Evolutionary conservation across 2,888 invertebrate species (phyloP), one percentile per base, ranked within the genome.

Genomic region (Noctua janthina): DNA sequence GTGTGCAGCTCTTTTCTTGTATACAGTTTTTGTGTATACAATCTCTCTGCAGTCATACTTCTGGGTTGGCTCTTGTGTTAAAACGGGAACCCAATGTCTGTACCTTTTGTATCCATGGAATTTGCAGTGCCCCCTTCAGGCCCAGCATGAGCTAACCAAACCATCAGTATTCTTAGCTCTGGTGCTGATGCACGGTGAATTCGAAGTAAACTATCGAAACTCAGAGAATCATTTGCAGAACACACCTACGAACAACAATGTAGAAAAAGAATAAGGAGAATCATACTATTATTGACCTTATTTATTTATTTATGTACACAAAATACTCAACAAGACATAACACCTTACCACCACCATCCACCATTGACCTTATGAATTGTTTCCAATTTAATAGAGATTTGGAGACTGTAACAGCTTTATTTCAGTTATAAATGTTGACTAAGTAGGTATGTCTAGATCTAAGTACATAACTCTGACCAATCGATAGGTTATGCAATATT

Each of bases 401-500:
- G 66, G 20, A 20, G 20, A 39, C 1, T 66, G 17, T 17, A 66
- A 20, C 64, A 64, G 17, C 35, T 35, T 64, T 20, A 66, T 39
- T 66, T 20, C 35, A 64, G 8, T 35, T 20, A 64, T 64, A 20
- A 66, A 66, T 66, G 20, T 20, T 20, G 39, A 66, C 20, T 5
- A 11, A 49, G 49, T 56, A 56, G 56, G 56, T n/a, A 56, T 8
- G 10, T 46, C 46, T 46, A 46, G 10, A 68, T 1, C 39, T 35
- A 39, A 39, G 39, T 39, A 35, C 64, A 1, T 64, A 35, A 35
- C 20, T 39, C 35, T 10, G 35, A n/a, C 15, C 46, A 68, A 46
- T n/a, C 23, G 43, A 15, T 68, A 43, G 1, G 15, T 77, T 87
- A 71, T 35, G 59, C 70, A 74, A 82, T 62, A 72, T 43, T 72